A percentile compares a stretch with the other conserved stretches of the same genome.
phyloP scores from a whole-genome alignment of 1,140 invertebrate genomes.

The Caenorhabditis remanei region DNA sequence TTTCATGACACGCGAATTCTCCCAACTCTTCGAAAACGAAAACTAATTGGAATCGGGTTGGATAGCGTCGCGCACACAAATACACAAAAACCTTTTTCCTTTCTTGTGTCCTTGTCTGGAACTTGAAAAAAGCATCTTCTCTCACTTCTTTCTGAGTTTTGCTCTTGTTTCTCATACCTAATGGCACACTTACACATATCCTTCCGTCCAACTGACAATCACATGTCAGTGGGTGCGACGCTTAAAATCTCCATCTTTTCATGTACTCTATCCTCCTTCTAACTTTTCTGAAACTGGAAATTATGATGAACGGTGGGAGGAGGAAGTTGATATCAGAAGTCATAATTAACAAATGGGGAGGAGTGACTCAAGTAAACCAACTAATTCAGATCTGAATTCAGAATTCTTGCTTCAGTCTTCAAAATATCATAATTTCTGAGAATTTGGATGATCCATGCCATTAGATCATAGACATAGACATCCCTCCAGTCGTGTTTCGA shows the following conservation, averaged over 20 bases:
- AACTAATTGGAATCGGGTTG: constrained; percentile 43
- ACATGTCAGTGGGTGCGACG: constrained; percentile 1
- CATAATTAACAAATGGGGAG: too few species aligned
- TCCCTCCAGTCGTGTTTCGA: neutral
- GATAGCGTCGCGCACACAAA: neutral
- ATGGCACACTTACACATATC: constrained; percentile 38
- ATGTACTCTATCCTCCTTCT: too few species aligned
- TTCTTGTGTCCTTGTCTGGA: constrained; percentile 12
- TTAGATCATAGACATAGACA: neutral
- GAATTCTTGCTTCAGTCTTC: neutral
- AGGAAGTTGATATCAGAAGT: too few species aligned
- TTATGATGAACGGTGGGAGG: neutral
- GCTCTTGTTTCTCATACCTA: constrained; percentile 31
- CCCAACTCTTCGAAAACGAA: neutral
- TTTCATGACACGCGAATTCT: constrained; percentile 21
- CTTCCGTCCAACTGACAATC: neutral
- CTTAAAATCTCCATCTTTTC: too few species aligned
- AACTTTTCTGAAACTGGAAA: neutral
- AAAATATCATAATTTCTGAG: neutral
- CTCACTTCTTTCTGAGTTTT: constrained; percentile 1
- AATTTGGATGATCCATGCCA: neutral
- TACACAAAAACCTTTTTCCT: too few species aligned
- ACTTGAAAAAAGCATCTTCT: constrained; percentile 16
- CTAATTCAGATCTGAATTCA: neutral
- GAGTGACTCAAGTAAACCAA: too few species aligned